Conservation (phyloP, 2,888 invertebrate species). For the Drosophila subsilvestris region DNA sequence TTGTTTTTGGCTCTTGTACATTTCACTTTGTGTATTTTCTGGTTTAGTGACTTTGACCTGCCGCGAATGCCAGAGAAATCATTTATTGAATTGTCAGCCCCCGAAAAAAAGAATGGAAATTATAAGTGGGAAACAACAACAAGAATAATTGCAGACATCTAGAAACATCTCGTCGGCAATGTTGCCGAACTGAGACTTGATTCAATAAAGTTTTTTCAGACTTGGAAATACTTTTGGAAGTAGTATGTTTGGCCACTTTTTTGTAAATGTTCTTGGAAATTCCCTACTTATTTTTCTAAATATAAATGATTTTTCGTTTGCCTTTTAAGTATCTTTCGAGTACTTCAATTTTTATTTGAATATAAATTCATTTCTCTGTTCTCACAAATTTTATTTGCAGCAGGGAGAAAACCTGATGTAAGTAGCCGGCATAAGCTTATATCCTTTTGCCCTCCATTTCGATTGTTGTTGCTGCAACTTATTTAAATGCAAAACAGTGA, state of each 20-base stretch:
- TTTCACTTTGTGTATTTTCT: slow-evolving; percentile 56
- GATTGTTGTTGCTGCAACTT: slow-evolving; percentile 29
- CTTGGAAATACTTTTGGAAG: background rate
- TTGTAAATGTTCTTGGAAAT: background rate
- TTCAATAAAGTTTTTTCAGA: background rate
- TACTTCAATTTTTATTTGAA: slow-evolving; percentile 12
- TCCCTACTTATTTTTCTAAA: background rate
- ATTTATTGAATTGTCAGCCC: slow-evolving; percentile 47
- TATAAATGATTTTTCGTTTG: slow-evolving; percentile 6
- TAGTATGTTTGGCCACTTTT: too few relatives aligned
- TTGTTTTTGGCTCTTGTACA: slow-evolving; percentile 51
- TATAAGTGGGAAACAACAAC: background rate
- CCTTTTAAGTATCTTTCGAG: background rate
- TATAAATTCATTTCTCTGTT: slow-evolving; percentile 9
- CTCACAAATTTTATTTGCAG: background rate
- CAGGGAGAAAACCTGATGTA: slow-evolving; percentile 27
- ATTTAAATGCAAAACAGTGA: slow-evolving; percentile 59
- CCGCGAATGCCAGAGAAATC: slow-evolving; percentile 24
- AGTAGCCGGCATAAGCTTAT: slow-evolving; percentile 33
- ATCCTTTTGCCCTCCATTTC: slow-evolving; percentile 3
- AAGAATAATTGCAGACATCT: background rate
- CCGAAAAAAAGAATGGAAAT: slow-evolving; percentile 26
- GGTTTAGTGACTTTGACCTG: slow-evolving; percentile 42
- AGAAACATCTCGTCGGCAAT: background rate
- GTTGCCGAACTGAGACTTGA: background rate